Percentiles rank a stretch among this genome's conserved stretches.
Evolutionary conservation across 2,888 invertebrate species (phyloP).

Genomic region (Ceramica pisi): DNA sequence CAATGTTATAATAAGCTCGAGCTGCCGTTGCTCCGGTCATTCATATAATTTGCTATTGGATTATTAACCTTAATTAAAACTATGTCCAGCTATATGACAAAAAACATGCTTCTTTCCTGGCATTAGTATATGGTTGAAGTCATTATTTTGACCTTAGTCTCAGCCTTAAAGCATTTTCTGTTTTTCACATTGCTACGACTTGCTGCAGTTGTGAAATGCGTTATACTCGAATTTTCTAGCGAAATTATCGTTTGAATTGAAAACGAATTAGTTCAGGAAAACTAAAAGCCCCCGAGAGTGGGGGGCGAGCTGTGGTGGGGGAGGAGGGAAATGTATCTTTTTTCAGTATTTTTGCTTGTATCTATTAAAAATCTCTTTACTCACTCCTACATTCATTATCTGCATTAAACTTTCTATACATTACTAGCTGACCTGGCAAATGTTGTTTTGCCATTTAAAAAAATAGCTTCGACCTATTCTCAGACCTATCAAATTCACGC

Average conservation of each 20-base stretch:
- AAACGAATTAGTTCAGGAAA: not conserved
- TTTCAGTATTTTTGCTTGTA: too few relatives aligned
- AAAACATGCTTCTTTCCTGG: not conserved
- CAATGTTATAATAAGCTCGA: slow-evolving; percentile 13
- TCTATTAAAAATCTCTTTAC: too few relatives aligned
- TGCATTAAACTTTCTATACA: too few relatives aligned
- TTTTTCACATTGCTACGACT: not conserved
- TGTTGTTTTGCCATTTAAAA: too few relatives aligned
- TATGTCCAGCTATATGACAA: too few relatives aligned
- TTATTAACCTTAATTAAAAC: not conserved
- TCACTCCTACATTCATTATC: too few relatives aligned
- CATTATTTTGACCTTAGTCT: not conserved
- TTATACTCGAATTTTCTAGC: not conserved
- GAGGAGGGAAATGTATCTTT: too few relatives aligned
- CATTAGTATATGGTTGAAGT: not conserved
- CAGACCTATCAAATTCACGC: too few relatives aligned
- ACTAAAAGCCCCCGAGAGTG: not conserved
- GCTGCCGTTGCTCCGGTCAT: slow-evolving; percentile 2
- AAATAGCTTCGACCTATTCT: too few relatives aligned
- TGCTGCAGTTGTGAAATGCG: not conserved
- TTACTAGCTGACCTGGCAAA: too few relatives aligned
- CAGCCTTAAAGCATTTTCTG: not conserved
- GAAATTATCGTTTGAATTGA: not conserved
- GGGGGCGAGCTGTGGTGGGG: too few relatives aligned
- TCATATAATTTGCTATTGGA: slow-evolving; percentile 5